Percentiles rank a stretch among this genome's conserved stretches.
Evolutionary conservation across 2,888 invertebrate species (phyloP).

Genomic region (Amorpha juglandis): DNA sequence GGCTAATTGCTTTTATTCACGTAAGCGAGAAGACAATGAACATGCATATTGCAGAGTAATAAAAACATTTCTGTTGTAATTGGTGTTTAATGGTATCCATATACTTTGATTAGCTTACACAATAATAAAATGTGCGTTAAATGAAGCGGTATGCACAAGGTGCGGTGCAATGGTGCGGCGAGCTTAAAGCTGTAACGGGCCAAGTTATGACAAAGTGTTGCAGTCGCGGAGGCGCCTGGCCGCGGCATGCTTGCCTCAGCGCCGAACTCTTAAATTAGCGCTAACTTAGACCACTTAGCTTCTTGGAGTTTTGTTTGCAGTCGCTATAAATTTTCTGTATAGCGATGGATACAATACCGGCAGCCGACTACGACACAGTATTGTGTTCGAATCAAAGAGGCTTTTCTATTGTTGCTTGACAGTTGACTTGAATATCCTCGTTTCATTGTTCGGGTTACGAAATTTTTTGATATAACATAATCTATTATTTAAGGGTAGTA

Average conservation of each 20-base stretch:
- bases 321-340: constrained; percentile 77
- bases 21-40: constrained; percentile 20
- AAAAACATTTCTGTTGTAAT: background rate
- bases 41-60: background rate
- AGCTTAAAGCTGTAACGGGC: constrained; percentile 50
- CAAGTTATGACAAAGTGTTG: constrained; percentile 78
- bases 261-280: constrained; percentile 80
- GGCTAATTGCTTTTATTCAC: constrained; percentile 21
- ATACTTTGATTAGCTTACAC: constrained; percentile 57
- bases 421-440: constrained; percentile 52
- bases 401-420: constrained; percentile 57
- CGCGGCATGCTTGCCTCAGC: constrained; percentile 53
- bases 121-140: constrained; percentile 65
- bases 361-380: constrained; percentile 53
- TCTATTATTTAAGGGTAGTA: background rate
- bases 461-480: constrained; percentile 35
- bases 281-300: constrained; percentile 80
- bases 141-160: constrained; percentile 56
- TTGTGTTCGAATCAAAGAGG: constrained; percentile 63
- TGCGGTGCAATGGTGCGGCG: constrained; percentile 33
- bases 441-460: constrained; percentile 42
- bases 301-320: constrained; percentile 81
- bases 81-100: constrained; percentile 19
- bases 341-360: constrained; percentile 67
- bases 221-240: constrained; percentile 56